phyloP scores from a whole-genome alignment of 2,113 vertebrate species.

The Thomomys bottae region DNA sequence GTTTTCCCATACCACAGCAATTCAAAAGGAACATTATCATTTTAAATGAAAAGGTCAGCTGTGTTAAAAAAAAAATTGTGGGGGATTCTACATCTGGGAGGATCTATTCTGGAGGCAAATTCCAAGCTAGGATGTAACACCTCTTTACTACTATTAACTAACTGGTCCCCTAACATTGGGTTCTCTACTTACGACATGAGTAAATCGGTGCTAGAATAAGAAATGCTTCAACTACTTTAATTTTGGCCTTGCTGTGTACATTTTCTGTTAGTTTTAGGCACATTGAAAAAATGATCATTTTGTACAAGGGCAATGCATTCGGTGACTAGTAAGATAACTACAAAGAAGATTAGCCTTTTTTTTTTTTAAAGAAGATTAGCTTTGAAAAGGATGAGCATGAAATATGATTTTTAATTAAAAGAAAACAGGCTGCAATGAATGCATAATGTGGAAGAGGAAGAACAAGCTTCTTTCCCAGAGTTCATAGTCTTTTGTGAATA shows the following conservation, averaged over 20 bases:
- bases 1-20: neutral
- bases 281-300: slow-evolving; percentile 56
- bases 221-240: slow-evolving; percentile 33
- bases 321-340: slow-evolving; percentile 32
- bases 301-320: neutral
- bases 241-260: slow-evolving; percentile 9
- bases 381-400: slow-evolving; percentile 62
- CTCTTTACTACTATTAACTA: neutral
- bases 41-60: slow-evolving; percentile 51
- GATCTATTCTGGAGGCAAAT: neutral
- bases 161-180: neutral
- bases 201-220: slow-evolving; percentile 13
- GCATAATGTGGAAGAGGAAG: slow-evolving; percentile 43
- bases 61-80: slow-evolving; percentile 19
- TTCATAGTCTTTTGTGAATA: slow-evolving; percentile 42
- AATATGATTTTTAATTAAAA: slow-evolving; percentile 71
- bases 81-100: slow-evolving; percentile 28
- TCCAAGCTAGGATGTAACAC: neutral
- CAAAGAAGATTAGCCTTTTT: slow-evolving; percentile 52
- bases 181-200: neutral
- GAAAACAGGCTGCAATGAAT: slow-evolving; percentile 61
- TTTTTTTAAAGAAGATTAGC: neutral
- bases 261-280: slow-evolving; percentile 46
- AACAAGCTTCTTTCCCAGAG: neutral
- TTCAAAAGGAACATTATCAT: slow-evolving; percentile 25